These are phyloP conservation scores for Elymnias hypermnestra DNA, from an alignment of 1,140 invertebrate genomes.

Conservation along the genomic window DNA sequence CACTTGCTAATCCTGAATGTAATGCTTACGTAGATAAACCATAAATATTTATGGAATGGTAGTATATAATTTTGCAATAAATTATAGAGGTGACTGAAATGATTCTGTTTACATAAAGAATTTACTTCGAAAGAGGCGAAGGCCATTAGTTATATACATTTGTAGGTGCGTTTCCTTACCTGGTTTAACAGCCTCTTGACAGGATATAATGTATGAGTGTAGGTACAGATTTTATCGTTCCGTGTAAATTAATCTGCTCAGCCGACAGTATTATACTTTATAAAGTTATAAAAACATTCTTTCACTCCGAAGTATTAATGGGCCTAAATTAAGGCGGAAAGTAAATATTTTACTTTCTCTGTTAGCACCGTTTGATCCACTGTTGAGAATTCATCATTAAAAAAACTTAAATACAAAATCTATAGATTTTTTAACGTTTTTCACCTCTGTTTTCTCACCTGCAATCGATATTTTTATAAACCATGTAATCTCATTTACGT, in stretches of 20 bases:
- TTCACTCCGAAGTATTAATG: slow-evolving; percentile 12
- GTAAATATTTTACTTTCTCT: slow-evolving; percentile 15
- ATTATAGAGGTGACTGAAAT: neutral
- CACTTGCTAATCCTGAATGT: too few species aligned
- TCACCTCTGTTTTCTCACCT: too few species aligned
- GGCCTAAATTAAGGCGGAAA: slow-evolving; percentile 13
- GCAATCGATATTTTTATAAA: too few species aligned
- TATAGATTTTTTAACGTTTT: too few species aligned
- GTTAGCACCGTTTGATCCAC: slow-evolving; percentile 4
- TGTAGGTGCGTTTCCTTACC: slow-evolving; percentile 9
- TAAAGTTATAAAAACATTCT: slow-evolving; percentile 18
- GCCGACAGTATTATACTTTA: slow-evolving; percentile 16
- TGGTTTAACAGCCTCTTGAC: slow-evolving; percentile 6
- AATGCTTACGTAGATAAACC: too few species aligned
- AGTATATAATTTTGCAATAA: too few species aligned
- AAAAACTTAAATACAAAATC: too few species aligned
- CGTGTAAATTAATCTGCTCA: slow-evolving; percentile 20
- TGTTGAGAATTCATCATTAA: slow-evolving; percentile 10
- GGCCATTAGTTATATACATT: neutral
- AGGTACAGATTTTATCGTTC: slow-evolving; percentile 22
- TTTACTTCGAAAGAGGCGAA: neutral
- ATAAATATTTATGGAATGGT: too few species aligned
- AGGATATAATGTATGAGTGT: slow-evolving; percentile 18
- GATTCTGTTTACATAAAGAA: neutral
- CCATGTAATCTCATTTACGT: too few species aligned